Conservation (phyloP, 1,140 invertebrate species). For the Lepidurus arcticus region DNA sequence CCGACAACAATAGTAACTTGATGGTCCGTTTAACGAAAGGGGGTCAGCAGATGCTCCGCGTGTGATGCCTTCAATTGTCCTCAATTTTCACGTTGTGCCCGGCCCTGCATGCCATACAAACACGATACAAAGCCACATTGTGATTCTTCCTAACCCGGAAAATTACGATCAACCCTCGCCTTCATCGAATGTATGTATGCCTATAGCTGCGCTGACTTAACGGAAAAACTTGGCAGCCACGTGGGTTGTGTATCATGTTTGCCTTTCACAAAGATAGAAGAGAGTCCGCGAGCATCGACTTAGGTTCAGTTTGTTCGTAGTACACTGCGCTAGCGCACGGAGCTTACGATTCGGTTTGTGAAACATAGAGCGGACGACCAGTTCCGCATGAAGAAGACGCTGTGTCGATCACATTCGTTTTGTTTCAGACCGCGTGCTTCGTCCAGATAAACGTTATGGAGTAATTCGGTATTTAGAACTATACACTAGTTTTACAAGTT, state of each 20-base stretch:
- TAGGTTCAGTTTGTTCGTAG: constrained; percentile 4
- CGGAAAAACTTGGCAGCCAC: not conserved
- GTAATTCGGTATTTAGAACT: not conserved
- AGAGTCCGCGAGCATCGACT: not conserved
- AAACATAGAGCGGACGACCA: not conserved
- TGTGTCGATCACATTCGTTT: not conserved
- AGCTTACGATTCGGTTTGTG: not conserved
- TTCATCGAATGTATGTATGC: not conserved
- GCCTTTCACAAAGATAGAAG: not conserved
- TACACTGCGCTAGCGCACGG: constrained; percentile 2
- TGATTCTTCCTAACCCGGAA: not conserved
- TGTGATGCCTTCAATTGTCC: not conserved
- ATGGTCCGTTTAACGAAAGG: not conserved
- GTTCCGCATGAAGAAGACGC: not conserved
- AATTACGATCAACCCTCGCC: not conserved
- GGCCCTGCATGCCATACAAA: not conserved
- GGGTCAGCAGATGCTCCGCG: not conserved
- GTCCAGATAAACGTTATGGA: not conserved
- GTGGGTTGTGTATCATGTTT: not conserved
- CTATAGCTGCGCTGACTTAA: not conserved
- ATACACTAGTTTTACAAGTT: not conserved
- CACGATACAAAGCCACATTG: not conserved
- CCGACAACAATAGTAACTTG: not conserved
- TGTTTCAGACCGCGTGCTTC: not conserved
- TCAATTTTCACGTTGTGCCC: not conserved